phyloP scores from a whole-genome alignment of 2,888 invertebrate genomes.

The Toxonevra muliebris region DNA sequence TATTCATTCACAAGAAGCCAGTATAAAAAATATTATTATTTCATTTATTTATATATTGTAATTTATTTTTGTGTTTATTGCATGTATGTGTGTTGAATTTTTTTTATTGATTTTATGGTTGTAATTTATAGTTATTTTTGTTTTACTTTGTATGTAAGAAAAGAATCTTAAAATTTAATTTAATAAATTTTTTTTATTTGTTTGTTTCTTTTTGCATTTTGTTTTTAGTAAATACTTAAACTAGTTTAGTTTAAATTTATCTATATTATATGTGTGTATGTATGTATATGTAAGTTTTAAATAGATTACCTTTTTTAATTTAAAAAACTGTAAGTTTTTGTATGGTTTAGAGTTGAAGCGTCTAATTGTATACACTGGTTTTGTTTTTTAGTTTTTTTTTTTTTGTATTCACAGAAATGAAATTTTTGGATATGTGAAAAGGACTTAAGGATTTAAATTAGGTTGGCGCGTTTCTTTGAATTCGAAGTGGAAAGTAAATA shows the following conservation, averaged over 20 bases:
- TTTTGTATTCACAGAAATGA: neutral
- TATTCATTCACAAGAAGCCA: slow-evolving; percentile 35
- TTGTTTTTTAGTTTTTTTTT: slow-evolving; percentile 2
- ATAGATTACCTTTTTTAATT: slow-evolving; percentile 5
- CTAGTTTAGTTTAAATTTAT: neutral
- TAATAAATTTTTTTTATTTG: too few relatives aligned
- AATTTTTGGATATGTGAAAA: neutral
- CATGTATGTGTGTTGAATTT: too few relatives aligned
- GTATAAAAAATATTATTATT: slow-evolving; percentile 35
- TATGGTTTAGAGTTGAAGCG: neutral
- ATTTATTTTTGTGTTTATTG: slow-evolving; percentile 24
- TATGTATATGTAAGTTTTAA: too few relatives aligned
- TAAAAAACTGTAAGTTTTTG: slow-evolving; percentile 7
- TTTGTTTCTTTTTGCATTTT: neutral
- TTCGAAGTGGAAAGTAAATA: neutral
- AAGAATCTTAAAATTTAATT: too few relatives aligned
- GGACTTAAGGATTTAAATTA: neutral
- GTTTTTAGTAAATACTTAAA: neutral
- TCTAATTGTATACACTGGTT: slow-evolving; percentile 3
- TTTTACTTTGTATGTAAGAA: neutral
- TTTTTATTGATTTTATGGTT: slow-evolving; percentile 22
- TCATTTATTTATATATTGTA: neutral
- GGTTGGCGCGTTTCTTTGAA: too few relatives aligned
- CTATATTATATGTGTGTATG: neutral
- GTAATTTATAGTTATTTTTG: slow-evolving; percentile 2